Evolutionary conservation across 1,140 invertebrate species (phyloP).

Genomic region (Forficula auricularia): DNA sequence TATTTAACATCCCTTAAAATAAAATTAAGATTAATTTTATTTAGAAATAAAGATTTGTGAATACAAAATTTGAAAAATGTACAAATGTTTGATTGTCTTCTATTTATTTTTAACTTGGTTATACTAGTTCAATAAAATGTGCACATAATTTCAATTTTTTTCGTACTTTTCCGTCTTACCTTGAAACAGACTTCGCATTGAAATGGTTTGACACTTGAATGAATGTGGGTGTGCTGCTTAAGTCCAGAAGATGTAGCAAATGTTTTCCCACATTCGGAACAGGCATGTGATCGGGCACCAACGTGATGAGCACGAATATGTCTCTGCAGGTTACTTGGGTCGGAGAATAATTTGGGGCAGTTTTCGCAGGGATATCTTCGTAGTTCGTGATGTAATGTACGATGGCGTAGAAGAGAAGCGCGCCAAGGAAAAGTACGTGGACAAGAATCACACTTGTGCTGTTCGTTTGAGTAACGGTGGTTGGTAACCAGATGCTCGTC

Average conservation of each 20-base stretch:
- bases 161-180: constrained; percentile 23
- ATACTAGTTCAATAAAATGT: not conserved
- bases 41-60: not conserved
- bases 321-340: constrained; percentile 87
- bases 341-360: constrained; percentile 85
- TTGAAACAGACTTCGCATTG: constrained; percentile 82
- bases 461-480: constrained; percentile 55
- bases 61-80: not conserved
- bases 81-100: not conserved
- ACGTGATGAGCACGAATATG: constrained; percentile 88
- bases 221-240: constrained; percentile 98
- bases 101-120: not conserved
- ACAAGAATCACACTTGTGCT: constrained; percentile 71
- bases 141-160: not conserved
- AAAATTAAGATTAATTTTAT: not conserved
- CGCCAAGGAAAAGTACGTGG: constrained; percentile 65
- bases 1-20: not conserved
- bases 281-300: constrained; percentile 83
- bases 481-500: constrained; percentile 59
- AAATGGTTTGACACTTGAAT: constrained; percentile 96
- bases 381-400: constrained; percentile 50
- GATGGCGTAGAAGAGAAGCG: constrained; percentile 63
- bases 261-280: constrained; percentile 94
- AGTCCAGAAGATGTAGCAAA: constrained; percentile 93
- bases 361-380: constrained; percentile 81